Evolutionary conservation across 2,888 invertebrate species (phyloP).

Genomic region (Ennomos fuscantarius): DNA sequence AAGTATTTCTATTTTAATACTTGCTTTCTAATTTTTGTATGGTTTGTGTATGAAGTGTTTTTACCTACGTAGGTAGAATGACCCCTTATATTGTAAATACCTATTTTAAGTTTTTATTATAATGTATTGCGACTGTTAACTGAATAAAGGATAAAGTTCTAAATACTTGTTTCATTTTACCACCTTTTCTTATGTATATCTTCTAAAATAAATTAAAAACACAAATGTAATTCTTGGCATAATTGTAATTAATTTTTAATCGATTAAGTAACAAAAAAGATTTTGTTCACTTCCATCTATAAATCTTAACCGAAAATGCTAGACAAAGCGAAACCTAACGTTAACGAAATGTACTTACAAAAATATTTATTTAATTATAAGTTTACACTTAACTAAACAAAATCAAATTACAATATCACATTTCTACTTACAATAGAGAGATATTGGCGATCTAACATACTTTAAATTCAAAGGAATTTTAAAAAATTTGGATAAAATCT

Average conservation of each 20-base stretch:
- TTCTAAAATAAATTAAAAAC: conserved; percentile 49
- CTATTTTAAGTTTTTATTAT: conserved; percentile 78
- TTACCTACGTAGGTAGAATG: conserved; percentile 83
- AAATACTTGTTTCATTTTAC: conserved; percentile 47
- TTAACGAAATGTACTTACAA: conserved; percentile 80
- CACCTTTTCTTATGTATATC: conserved; percentile 6
- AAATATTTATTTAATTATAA: conserved; percentile 80
- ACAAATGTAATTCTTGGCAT: conserved; percentile 77
- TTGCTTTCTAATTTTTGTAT: conserved; percentile 78
- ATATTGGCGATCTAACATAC: conserved; percentile 73
- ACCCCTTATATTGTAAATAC: conserved; percentile 80
- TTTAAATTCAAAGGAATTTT: conserved; percentile 63
- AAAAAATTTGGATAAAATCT: conserved; percentile 67
- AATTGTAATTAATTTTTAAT: conserved; percentile 84
- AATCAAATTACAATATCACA: conserved; percentile 85
- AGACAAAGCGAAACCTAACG: conserved; percentile 78
- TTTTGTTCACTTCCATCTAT: conserved; percentile 77
- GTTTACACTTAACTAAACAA: conserved; percentile 71
- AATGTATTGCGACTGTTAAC: conserved; percentile 83
- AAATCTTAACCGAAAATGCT: conserved; percentile 79
- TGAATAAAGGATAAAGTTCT: conserved; percentile 75
- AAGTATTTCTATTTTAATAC: conserved; percentile 50
- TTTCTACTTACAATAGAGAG: conserved; percentile 85
- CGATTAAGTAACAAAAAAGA: conserved; percentile 83
- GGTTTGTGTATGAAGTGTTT: conserved; percentile 77